Evolutionary conservation across 1,140 invertebrate species (phyloP), one percentile per base, ranked within the genome.

Genomic region (Drosophila leontia): DNA sequence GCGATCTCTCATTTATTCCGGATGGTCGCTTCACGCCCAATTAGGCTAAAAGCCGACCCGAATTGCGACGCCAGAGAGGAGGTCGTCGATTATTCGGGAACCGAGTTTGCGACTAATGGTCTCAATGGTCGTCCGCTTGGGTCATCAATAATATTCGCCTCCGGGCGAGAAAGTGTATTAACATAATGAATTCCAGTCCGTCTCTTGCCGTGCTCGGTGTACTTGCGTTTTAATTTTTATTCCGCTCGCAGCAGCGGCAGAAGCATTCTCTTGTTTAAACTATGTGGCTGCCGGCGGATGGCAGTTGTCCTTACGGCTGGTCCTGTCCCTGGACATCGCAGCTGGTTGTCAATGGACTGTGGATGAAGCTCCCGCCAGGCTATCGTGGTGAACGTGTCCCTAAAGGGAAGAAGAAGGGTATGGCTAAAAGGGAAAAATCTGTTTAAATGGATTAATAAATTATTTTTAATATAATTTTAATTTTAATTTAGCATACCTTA

Each of bases 21-120:
- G 75, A 42, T 69, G 75, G 47, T 75, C 26, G 48, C 56, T 78
- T 78, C 55, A 83, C 84, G 83, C 84, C 65, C 84, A 88, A 87
- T 87, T 87, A 87, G 60, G 41, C 84, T 87, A 87, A 87, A 77
- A 87, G 83, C 83, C 63, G 57, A 17, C 58, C 75, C 50, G 63
- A 75, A 68, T 56, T 32, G 53, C 39, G 17, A 7, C 13, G 6
- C 23, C 37, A 47, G 53, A 48, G 23, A 19, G 51, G 62, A 61
- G 68, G 81, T 67, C 57, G 53, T 64, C 48, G 59, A 56, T 44
- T 63, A 65, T 45, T 48, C 57, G 57, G 57, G 17, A 29, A 26
- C 19, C 34, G 53, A 60, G 57, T 69, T 26, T 45, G 19, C 42
- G 34, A n/a, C 34, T 74, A 77, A 61, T 63, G 56, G 55, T 53